Base-by-base conservation (phyloP, 2,888 invertebrate species). In the Tridacna gigas region DNA sequence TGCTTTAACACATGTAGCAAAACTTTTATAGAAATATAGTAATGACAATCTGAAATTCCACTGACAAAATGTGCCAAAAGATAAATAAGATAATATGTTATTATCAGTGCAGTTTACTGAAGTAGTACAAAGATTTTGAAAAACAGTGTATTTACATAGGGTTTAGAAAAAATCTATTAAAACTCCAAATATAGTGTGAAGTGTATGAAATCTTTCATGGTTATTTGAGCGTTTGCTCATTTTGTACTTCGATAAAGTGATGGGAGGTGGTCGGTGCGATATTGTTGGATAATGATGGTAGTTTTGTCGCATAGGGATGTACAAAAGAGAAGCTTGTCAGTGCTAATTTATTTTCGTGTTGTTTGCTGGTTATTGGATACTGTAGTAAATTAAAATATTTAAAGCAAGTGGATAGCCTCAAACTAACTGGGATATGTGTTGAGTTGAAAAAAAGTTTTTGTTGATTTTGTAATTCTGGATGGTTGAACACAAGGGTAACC, bases 311-410 rank as follows among this genome's bases (percentile, higher is more conserved):
- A 15, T 51, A 71, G 22, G 51, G 76, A 47, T 18, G 65, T 73
- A 25, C 25, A 76, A 74, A 73, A 73, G n/a, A 76, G 45, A 65
- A 63, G 45, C 56, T 78, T 63, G 25, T 60, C 20, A 51, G 69
- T 78, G 73, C 61, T 78, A 25, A 47, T 78, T 78, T 73, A 69
- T 67, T 77, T 71, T 65, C 69, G 61, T 63, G 61, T 73, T 73
- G 73, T 78, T 78, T 47, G 61, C 22, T 22, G 15, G 71, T 71
- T 47, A 71, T 71, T 51, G 71, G 71, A 71, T 71, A 48, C 26
- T 45, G 22, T 71, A 12, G 51, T 51, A 45, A 12, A 51, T 26
- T 51, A 5, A 51, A 51, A 71, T 71, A 51, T 22, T 71, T 51
- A 51, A 12, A 12, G 48, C 20, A 2, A 51, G 25, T 51, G 47